Conservation (phyloP, 1,140 invertebrate genomes). For the Mercenaria mercenaria region DNA sequence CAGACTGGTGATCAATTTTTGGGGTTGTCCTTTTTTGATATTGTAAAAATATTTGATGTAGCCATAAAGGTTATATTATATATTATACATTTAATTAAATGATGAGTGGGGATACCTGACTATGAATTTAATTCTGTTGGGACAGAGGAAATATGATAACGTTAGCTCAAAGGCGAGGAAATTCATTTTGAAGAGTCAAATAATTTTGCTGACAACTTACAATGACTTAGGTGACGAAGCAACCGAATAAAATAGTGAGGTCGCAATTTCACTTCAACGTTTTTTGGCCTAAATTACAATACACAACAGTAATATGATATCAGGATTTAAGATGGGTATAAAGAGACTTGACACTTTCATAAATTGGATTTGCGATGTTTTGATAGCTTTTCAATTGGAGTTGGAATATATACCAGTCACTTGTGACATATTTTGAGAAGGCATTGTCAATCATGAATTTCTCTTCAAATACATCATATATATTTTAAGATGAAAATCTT, state of each 20-base stretch:
- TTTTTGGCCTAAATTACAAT: not conserved
- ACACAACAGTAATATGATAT: not conserved
- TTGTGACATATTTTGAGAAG: not conserved
- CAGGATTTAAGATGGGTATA: not conserved
- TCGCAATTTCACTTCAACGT: not conserved
- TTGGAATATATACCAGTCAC: not conserved
- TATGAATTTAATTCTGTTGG: not conserved
- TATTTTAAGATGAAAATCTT: too few species aligned
- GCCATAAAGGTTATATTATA: too few species aligned
- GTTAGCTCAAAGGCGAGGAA: not conserved
- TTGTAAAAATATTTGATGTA: too few species aligned
- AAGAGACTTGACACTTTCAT: slow-evolving; percentile 17
- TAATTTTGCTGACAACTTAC: not conserved
- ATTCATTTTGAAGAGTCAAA: not conserved
- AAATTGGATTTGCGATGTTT: slow-evolving; percentile 16
- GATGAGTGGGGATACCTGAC: not conserved
- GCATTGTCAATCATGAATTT: not conserved
- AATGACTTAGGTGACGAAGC: not conserved
- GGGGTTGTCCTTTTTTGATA: too few species aligned
- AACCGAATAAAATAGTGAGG: not conserved
- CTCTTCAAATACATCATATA: not conserved
- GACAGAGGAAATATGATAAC: not conserved
- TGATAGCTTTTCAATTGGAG: slow-evolving; percentile 13
- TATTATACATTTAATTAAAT: not conserved
- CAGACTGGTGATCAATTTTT: too few species aligned